These are phyloP conservation scores for Saxicola maurus DNA, from an alignment of 2,797 vertebrate species.

Conservation along the genomic window DNA sequence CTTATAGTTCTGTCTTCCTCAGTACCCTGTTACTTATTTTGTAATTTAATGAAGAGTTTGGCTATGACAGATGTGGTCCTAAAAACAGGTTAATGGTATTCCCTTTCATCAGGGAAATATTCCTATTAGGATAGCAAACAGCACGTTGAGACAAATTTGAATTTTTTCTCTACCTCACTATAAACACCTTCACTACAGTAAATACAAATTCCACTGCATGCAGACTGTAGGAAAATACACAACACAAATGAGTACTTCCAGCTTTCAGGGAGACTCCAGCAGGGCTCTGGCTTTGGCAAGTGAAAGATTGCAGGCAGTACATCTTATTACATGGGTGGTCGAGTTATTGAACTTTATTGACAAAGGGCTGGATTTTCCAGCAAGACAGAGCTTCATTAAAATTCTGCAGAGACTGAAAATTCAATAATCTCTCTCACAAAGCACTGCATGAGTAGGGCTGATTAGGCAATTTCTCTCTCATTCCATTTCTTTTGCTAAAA, in stretches of 20 bases:
- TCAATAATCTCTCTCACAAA: slow-evolving; percentile 86
- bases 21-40: not conserved
- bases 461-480: slow-evolving; percentile 82
- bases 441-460: slow-evolving; percentile 79
- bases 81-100: not conserved
- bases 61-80: not conserved
- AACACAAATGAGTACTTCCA: slow-evolving; percentile 27
- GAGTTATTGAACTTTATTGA: slow-evolving; percentile 86
- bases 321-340: slow-evolving; percentile 88
- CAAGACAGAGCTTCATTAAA: slow-evolving; percentile 86
- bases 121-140: not conserved
- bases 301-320: slow-evolving; percentile 79
- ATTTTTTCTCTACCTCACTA: not conserved
- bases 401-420: slow-evolving; percentile 85
- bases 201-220: not conserved
- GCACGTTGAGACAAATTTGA: not conserved
- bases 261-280: slow-evolving; percentile 47
- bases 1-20: not conserved
- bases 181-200: not conserved
- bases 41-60: not conserved
- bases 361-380: slow-evolving; percentile 78
- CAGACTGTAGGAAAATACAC: slow-evolving; percentile 3
- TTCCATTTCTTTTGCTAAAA: slow-evolving; percentile 76
- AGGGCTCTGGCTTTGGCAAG: slow-evolving; percentile 56
- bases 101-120: not conserved